A percentile compares a stretch with the other conserved stretches of the same genome.
Evolutionary conservation across 2,797 vertebrate species (phyloP).

Genomic region (Lerista edwardsae): DNA sequence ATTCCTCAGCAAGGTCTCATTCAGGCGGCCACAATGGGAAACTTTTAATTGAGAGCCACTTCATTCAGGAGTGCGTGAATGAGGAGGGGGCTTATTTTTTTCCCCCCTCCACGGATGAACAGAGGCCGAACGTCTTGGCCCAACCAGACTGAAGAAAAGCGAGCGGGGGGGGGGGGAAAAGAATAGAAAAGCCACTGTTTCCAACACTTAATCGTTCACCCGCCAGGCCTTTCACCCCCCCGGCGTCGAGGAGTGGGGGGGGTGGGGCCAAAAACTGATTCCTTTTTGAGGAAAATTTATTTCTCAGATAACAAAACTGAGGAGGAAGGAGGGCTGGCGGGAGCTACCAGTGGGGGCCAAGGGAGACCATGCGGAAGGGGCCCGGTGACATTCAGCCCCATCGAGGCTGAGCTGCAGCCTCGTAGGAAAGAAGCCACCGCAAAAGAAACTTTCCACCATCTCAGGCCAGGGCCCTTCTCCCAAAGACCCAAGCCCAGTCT

Average conservation of each 20-base stretch:
- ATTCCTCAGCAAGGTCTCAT: slow-evolving; percentile 89
- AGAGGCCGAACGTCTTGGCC: slow-evolving; percentile 81
- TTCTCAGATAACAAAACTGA: slow-evolving; percentile 61
- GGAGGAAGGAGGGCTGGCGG: slow-evolving; percentile 21
- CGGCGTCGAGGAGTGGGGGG: slow-evolving; percentile 67
- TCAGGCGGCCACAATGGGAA: slow-evolving; percentile 89
- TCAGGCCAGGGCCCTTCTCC: too few relatives aligned
- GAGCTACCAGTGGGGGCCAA: background rate
- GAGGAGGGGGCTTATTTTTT: slow-evolving; percentile 77
- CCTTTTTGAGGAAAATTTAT: slow-evolving; percentile 44
- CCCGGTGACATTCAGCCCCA: background rate
- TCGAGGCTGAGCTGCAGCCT: background rate
- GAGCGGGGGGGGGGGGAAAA: background rate
- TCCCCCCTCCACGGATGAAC: slow-evolving; percentile 67
- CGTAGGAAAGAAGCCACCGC: too few relatives aligned
- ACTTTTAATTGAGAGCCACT: slow-evolving; percentile 94
- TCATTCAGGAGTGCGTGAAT: slow-evolving; percentile 87
- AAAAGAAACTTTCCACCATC: too few relatives aligned
- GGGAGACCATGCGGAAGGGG: background rate
- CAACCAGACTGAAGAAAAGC: slow-evolving; percentile 12
- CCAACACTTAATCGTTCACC: slow-evolving; percentile 61
- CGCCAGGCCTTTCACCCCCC: slow-evolving; percentile 75
- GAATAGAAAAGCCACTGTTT: slow-evolving; percentile 69
- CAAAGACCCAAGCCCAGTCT: too few relatives aligned
- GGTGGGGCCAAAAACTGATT: background rate